Percentiles rank a stretch among this genome's conserved stretches.
Conservation (phyloP, 2,797 vertebrate species). For the Gobio occitaniae region DNA sequence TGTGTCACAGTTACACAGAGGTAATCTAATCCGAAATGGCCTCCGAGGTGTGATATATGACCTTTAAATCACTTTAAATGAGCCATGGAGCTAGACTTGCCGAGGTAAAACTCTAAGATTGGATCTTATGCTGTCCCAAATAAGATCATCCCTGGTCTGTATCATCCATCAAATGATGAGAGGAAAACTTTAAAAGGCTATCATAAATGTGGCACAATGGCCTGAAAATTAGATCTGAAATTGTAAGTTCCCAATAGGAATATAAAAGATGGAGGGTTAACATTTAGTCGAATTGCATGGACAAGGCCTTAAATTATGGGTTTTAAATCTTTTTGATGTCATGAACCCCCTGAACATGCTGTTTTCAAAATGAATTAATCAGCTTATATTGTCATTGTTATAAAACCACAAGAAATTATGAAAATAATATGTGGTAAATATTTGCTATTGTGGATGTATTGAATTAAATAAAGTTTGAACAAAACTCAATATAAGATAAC, state of each 20-base stretch:
- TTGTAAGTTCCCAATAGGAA: not conserved
- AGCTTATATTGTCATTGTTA: not conserved
- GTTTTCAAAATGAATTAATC: not conserved
- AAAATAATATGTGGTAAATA: not conserved
- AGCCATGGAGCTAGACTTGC: not conserved
- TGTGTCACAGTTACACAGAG: not conserved
- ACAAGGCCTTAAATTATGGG: not conserved
- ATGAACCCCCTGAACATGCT: not conserved
- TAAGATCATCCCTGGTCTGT: not conserved
- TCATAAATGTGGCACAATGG: not conserved
- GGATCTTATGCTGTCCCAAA: not conserved
- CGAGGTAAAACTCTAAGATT: not conserved
- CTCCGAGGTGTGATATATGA: not conserved
- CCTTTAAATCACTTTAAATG: conserved; percentile 30
- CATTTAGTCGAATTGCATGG: not conserved
- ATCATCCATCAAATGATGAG: not conserved
- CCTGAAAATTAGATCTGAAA: conserved; percentile 11
- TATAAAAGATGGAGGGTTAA: not conserved
- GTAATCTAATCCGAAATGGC: not conserved
- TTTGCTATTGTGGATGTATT: not conserved
- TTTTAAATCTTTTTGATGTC: not conserved
- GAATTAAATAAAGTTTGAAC: not conserved
- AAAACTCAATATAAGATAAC: not conserved
- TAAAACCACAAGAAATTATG: not conserved
- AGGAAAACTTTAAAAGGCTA: not conserved